Base-by-base conservation (phyloP, 2,888 invertebrate species). In the Eupithecia tripunctaria region DNA sequence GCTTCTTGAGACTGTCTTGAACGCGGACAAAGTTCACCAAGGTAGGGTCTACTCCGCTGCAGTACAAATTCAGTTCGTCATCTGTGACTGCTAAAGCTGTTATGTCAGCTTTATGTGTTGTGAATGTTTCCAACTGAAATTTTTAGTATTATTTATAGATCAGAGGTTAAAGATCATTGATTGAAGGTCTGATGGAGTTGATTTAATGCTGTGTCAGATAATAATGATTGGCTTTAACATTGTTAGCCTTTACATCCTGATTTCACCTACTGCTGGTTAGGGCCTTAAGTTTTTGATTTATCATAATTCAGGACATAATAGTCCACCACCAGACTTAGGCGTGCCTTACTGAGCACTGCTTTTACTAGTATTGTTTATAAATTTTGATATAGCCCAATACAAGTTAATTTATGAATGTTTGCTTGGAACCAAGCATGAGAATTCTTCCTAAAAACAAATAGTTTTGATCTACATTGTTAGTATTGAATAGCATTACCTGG, bases 31-130 rank as follows among this genome's bases (percentile, higher is more conserved):
- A 98, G 82, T 96, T 96, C 10, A 96, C 95, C 43, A 99, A 96
- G 0, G 96, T 94, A 0, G 98, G 97, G 87, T 98, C 98, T 51
- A 97, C 97, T 73, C 98, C 98, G 76, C 97, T 96, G 85, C 97
- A 97, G 83, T 96, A 97, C 43, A 98, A 87, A 38, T 95, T 95
- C 32, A 95, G 95, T 84, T 96, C 96, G 77, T 97, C 96, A 47
- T 96, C 95, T 1, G 96, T 96, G 10, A 98, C 93, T 67, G 96
- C 96, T 75, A 99, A 85, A 1, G 97, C 92, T 43, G 98, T 92
- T 60, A 99, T 96, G 89, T 98, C 98, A 0, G 97, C 97, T 81
- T 96, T 96, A 84, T 98, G 97, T 65, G 97, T 97, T 79, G 96
- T 96, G 79, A 97, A 96, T 76, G 96, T 96, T 89, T 97, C 97